Conservation (phyloP, 2,888 invertebrate species). For the Vanessa cardui region DNA sequence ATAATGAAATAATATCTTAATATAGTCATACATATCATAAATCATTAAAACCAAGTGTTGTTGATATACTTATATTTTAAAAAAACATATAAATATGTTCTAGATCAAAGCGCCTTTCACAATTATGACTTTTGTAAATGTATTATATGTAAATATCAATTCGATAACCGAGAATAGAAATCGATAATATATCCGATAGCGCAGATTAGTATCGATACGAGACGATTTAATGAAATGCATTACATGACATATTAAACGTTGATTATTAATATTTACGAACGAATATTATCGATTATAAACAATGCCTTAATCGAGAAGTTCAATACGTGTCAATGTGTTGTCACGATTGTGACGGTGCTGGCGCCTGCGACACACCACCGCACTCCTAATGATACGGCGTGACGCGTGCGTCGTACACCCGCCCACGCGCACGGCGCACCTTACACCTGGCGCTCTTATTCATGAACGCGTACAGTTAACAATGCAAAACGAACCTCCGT, state of each 20-base stretch:
- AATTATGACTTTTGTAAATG: no score
- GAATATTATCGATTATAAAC: background rate
- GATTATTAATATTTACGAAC: background rate
- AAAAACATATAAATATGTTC: no score
- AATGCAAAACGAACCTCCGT: background rate
- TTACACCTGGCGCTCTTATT: constrained; percentile 16
- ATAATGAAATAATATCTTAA: no score
- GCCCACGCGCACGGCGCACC: background rate
- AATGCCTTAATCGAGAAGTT: constrained; percentile 15
- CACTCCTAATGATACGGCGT: constrained; percentile 3
- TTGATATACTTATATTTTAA: no score
- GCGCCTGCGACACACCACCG: constrained; percentile 14
- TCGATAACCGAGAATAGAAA: background rate
- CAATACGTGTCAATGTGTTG: constrained; percentile 7
- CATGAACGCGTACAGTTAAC: background rate
- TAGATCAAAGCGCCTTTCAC: no score
- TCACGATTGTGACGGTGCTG: constrained; percentile 12
- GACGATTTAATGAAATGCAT: background rate
- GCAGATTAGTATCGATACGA: background rate
- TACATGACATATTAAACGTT: background rate
- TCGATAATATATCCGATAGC: background rate
- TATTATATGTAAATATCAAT: background rate
- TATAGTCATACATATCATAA: no score
- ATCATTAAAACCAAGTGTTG: no score
- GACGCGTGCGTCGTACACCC: constrained; percentile 17